Percentiles rank a stretch among this genome's conserved stretches.
These are phyloP conservation scores for Cephalopterus ornatus DNA, from an alignment of 2,113 vertebrate genomes.

Conservation along the genomic window DNA sequence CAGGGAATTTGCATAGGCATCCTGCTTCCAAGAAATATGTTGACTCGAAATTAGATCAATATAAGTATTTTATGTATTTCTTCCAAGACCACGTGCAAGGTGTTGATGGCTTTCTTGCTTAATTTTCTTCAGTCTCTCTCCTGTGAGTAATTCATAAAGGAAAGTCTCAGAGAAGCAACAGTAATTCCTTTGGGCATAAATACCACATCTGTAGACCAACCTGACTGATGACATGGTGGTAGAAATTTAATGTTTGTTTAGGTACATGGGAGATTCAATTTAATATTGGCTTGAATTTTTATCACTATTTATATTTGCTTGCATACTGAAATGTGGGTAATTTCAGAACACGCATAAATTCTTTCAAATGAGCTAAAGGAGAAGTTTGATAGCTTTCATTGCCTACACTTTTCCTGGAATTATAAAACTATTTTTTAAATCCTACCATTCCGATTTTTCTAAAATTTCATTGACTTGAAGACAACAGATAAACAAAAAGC, in stretches of 20 bases:
- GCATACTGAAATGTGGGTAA: background rate
- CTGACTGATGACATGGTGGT: background rate
- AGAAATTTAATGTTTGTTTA: constrained; percentile 29
- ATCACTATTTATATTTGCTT: background rate
- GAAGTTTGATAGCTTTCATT: background rate
- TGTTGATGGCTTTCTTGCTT: background rate
- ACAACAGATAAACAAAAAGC: background rate
- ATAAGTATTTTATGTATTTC: background rate
- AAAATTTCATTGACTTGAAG: background rate
- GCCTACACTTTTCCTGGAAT: background rate
- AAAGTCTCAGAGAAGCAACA: background rate
- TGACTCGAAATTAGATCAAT: background rate
- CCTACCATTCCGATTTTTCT: background rate
- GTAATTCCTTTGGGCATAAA: background rate
- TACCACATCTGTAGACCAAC: background rate
- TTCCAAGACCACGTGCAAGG: background rate
- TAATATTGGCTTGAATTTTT: background rate
- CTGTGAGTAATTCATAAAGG: background rate
- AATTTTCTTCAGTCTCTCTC: background rate
- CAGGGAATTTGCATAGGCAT: background rate
- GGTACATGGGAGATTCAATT: background rate
- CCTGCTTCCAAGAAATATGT: background rate
- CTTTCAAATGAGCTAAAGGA: background rate
- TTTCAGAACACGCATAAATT: constrained; percentile 1
- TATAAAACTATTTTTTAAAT: background rate